phyloP scores from a whole-genome alignment of 2,888 invertebrate genomes.

The Stenurella melanura region DNA sequence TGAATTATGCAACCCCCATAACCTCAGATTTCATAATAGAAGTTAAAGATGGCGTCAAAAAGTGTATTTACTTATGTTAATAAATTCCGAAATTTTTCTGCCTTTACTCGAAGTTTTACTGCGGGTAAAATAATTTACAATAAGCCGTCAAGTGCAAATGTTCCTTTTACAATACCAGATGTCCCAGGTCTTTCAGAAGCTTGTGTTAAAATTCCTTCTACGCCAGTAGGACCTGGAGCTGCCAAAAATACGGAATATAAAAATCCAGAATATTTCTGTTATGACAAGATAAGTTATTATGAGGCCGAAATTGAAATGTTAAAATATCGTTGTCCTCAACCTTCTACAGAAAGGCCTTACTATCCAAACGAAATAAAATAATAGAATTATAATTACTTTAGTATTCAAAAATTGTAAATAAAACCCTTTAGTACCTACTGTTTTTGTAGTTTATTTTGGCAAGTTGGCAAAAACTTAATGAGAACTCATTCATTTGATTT shows the following conservation, averaged over 20 bases:
- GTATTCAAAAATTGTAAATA: background rate
- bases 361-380: slow-evolving; percentile 39
- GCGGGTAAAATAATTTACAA: slow-evolving; percentile 65
- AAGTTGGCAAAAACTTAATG: too few species aligned
- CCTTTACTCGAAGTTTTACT: slow-evolving; percentile 61
- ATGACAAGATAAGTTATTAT: slow-evolving; percentile 84
- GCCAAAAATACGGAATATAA: slow-evolving; percentile 82
- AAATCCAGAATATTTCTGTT: slow-evolving; percentile 91
- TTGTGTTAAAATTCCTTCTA: slow-evolving; percentile 75
- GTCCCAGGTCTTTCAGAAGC: slow-evolving; percentile 81
- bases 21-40: too few species aligned
- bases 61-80: slow-evolving; percentile 26
- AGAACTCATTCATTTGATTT: too few species aligned
- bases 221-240: slow-evolving; percentile 84
- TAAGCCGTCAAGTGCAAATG: slow-evolving; percentile 52
- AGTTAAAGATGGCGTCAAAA: slow-evolving; percentile 22
- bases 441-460: background rate
- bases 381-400: background rate
- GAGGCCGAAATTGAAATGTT: slow-evolving; percentile 92
- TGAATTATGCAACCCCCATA: too few species aligned
- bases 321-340: slow-evolving; percentile 86
- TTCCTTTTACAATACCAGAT: slow-evolving; percentile 62
- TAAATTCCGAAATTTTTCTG: slow-evolving; percentile 61
- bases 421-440: background rate
- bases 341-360: slow-evolving; percentile 74